These are phyloP conservation scores for Neoseiulus cucumeris DNA, from an alignment of 1,140 invertebrate species.

Conservation along the genomic window DNA sequence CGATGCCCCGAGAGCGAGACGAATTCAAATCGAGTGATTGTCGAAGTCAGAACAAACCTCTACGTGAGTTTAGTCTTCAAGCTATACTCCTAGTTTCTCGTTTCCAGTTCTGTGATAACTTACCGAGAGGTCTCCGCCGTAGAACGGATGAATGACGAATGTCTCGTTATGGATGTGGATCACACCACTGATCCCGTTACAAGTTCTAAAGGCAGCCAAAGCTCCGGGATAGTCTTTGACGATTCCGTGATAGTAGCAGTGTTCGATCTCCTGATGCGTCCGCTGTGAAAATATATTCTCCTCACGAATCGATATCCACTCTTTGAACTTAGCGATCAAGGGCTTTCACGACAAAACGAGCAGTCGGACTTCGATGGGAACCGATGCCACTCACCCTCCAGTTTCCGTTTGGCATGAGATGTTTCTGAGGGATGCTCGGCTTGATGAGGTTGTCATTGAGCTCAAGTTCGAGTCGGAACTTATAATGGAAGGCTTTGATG, in stretches of 20 bases:
- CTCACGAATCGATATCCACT: no score
- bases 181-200: constrained; percentile 84
- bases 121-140: constrained; percentile 84
- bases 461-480: constrained; percentile 81
- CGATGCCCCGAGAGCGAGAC: no score
- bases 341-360: no score
- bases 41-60: no score
- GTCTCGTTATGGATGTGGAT: constrained; percentile 92
- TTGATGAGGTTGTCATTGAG: constrained; percentile 38
- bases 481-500: constrained; percentile 87
- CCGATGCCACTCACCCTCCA: constrained; percentile 65
- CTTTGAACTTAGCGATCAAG: no score
- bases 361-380: no score
- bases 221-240: constrained; percentile 87
- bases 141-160: constrained; percentile 84
- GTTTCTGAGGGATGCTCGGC: constrained; percentile 3
- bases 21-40: no score
- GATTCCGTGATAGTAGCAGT: constrained; percentile 86
- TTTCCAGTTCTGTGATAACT: constrained; percentile 30
- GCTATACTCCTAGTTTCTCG: no score
- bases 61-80: no score
- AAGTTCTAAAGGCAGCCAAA: constrained; percentile 86
- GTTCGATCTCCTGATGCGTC: constrained; percentile 62
- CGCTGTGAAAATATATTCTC: constrained; percentile 5
- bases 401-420: constrained; percentile 1